Evolutionary conservation across 1,140 invertebrate species (phyloP), one percentile per base, ranked within the genome.

Genomic region (Aphaenogaster floridana): DNA sequence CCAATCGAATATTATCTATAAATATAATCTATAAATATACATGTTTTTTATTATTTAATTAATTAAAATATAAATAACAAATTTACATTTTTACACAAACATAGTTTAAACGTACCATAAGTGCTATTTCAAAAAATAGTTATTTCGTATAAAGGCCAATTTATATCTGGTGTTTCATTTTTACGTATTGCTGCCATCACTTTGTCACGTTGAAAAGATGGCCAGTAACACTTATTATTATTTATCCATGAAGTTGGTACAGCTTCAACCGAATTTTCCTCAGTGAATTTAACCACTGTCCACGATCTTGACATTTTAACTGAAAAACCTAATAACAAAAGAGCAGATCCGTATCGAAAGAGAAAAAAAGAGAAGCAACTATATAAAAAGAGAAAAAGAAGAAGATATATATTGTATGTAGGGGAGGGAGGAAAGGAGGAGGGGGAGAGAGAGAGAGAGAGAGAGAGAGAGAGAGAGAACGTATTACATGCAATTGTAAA

Each of bases 151-250:
- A 9, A 78, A 77, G 57, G 39, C 42, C 57, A 78, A 48, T 54
- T n/a, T 48, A 28, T 78, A 34, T 78, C 48, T 45, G 57, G 57
- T 3, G 63, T 9, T 17, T 34, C 57, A 78, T 78, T 42, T 13
- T 63, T 78, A n/a, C 21, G 6, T 3, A 78, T 78, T 0, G 42
- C 21, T 34, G 42, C 2, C n/a, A 34, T 5, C 2, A 77, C 0
- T 28, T 78, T 78, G n/a, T 61, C 57, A 0, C 3, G 21, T 6
- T 45, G 21, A 48, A 63, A 63, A 21, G 74, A 15, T 61, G 74
- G 42, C 74, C 42, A 78, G 7, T 78, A 63, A 77, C 54, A 77
- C n/a, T 15, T 15, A 2, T 78, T 36, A 48, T 48, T 48, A 63
- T 34, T 6, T 3, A 78, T 78, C 57, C 74, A 78, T 13, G 21